These are phyloP conservation scores for Nannospalax galili DNA, from an alignment of 2,113 vertebrate genomes.

Conservation along the genomic window DNA sequence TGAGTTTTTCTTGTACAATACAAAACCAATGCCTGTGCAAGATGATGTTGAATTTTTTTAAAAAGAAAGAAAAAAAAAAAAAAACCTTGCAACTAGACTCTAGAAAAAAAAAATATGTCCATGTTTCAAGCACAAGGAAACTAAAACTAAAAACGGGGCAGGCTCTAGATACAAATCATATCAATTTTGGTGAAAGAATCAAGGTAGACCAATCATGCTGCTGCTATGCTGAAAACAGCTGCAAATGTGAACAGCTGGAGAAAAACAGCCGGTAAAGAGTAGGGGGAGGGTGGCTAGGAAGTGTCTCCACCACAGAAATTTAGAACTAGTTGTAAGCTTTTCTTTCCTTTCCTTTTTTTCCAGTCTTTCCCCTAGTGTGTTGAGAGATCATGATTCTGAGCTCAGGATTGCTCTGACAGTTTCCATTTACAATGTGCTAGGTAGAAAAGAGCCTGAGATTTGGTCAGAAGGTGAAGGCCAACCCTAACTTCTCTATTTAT, in stretches of 20 bases:
- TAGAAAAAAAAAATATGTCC: background rate
- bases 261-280: background rate
- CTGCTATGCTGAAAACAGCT: background rate
- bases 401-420: background rate
- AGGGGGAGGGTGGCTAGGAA: background rate
- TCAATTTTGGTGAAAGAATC: background rate
- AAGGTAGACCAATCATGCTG: background rate
- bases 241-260: background rate
- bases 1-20: background rate
- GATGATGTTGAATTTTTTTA: background rate
- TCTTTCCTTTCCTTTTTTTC: background rate
- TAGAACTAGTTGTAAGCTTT: background rate
- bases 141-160: background rate
- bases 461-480: background rate
- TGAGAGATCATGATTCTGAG: background rate
- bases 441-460: background rate
- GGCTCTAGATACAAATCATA: background rate
- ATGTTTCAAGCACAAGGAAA: background rate
- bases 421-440: background rate
- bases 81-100: background rate
- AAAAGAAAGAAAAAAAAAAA: background rate
- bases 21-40: background rate
- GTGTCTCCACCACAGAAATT: background rate
- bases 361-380: background rate
- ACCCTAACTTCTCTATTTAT: background rate